phyloP scores from a whole-genome alignment of 1,140 invertebrate species.

The Hyposmocoma kahamanoa region DNA sequence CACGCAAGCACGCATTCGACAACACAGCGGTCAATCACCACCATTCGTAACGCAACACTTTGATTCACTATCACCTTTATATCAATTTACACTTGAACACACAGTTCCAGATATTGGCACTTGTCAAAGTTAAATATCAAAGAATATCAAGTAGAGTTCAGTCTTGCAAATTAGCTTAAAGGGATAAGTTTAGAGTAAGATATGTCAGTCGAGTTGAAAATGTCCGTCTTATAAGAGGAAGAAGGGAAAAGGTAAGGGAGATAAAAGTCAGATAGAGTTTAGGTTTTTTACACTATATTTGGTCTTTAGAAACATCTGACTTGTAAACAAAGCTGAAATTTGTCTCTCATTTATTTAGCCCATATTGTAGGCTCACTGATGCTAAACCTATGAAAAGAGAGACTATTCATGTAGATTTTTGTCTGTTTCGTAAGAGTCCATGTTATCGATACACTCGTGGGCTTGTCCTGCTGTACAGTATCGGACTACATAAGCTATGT shows the following conservation, averaged over 20 bases:
- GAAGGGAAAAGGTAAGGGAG: constrained; percentile 1
- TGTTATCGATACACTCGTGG: too few species aligned
- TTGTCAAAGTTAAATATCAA: neutral
- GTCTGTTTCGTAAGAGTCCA: too few species aligned
- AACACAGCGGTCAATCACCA: constrained; percentile 8
- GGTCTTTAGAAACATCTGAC: too few species aligned
- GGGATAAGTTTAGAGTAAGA: constrained; percentile 37
- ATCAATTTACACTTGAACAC: neutral
- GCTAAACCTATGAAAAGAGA: too few species aligned
- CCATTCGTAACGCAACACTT: neutral
- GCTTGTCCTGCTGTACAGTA: too few species aligned
- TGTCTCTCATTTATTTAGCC: too few species aligned
- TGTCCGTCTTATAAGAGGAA: constrained; percentile 2
- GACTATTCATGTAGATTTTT: too few species aligned
- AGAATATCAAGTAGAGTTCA: neutral
- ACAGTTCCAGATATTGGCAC: neutral
- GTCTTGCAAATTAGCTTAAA: constrained; percentile 38
- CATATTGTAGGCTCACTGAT: too few species aligned
- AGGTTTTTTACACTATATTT: too few species aligned
- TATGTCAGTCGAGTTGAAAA: constrained; percentile 39
- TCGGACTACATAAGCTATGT: too few species aligned
- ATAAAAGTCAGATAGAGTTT: too few species aligned
- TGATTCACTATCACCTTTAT: neutral
- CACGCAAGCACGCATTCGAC: constrained; percentile 23
- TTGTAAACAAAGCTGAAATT: too few species aligned